Conservation (phyloP, 2,888 invertebrate species). For the Augochlorella aurata region DNA sequence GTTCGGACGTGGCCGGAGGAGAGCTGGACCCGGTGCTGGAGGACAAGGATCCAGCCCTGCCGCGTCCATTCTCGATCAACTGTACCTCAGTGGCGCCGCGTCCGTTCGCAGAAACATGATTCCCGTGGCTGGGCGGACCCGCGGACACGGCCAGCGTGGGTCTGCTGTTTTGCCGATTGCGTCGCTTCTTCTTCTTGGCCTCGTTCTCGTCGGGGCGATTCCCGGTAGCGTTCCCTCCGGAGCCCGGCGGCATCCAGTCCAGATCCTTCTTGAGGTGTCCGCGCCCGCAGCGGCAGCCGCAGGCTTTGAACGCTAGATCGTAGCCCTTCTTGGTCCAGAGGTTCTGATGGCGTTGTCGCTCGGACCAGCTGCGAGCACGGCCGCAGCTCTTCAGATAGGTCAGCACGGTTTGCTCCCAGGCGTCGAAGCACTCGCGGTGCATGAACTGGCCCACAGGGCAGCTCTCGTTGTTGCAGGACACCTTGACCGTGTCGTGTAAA, state of each 20-base stretch:
- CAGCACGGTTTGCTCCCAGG: conserved; percentile 95
- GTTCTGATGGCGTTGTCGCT: conserved; percentile 96
- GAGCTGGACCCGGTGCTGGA: conserved; percentile 91
- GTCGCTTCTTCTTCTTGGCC: conserved; percentile 86
- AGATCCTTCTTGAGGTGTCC: conserved; percentile 97
- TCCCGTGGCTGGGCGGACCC: conserved; percentile 80
- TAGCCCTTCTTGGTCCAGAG: conserved; percentile 99
- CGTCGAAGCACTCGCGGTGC: conserved; percentile 97
- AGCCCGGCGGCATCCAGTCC: conserved; percentile 92
- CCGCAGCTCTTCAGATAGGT: conserved; percentile 95
- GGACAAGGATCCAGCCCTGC: conserved; percentile 89
- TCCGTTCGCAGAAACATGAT: conserved; percentile 71
- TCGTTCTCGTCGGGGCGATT: conserved; percentile 83
- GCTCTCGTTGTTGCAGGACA: conserved; percentile 96
- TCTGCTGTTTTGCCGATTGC: conserved; percentile 86
- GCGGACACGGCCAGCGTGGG: conserved; percentile 85
- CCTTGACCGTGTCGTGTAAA: conserved; percentile 91
- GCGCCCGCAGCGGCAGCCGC: conserved; percentile 95
- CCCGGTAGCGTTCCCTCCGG: conserved; percentile 82
- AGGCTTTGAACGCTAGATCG: conserved; percentile 97
- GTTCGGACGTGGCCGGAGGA: conserved; percentile 91
- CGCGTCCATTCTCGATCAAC: conserved; percentile 82
- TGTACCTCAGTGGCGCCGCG: conserved; percentile 73
- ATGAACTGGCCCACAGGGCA: conserved; percentile 95
- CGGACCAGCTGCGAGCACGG: conserved; percentile 96